These are phyloP conservation scores for Mohoua ochrocephala DNA, from an alignment of 2,113 vertebrate species.

Conservation along the genomic window DNA sequence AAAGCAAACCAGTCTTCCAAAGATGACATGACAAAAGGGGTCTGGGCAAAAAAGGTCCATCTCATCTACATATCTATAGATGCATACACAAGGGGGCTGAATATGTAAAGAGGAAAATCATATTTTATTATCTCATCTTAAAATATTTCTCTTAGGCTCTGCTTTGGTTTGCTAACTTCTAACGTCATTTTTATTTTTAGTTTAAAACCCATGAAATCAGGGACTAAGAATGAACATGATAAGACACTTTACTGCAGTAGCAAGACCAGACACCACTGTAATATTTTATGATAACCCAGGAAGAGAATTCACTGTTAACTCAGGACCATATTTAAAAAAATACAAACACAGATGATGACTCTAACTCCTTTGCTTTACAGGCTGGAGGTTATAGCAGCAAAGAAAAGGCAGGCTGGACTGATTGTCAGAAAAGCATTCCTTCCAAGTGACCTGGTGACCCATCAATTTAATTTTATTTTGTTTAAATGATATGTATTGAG, in stretches of 20 bases:
- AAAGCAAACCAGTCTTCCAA: background rate
- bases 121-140: background rate
- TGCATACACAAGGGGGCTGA: background rate
- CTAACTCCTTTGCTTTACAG: background rate
- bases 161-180: background rate
- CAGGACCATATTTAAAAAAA: slow-evolving; percentile 14
- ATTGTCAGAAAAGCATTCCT: background rate
- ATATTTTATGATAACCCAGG: slow-evolving; percentile 22
- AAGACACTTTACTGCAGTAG: background rate
- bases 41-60: background rate
- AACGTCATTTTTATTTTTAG: background rate
- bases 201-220: background rate
- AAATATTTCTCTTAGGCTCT: background rate
- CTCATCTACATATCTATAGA: background rate
- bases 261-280: background rate
- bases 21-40: background rate
- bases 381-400: background rate
- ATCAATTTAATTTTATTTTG: slow-evolving; percentile 49
- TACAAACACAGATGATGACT: slow-evolving; percentile 14
- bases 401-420: background rate
- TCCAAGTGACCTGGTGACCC: slow-evolving; percentile 36
- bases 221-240: background rate
- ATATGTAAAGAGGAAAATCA: background rate
- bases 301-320: slow-evolving; percentile 16
- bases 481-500: slow-evolving; percentile 50